Conservation (phyloP, 2,797 vertebrate species). For the Tinamus major region DNA sequence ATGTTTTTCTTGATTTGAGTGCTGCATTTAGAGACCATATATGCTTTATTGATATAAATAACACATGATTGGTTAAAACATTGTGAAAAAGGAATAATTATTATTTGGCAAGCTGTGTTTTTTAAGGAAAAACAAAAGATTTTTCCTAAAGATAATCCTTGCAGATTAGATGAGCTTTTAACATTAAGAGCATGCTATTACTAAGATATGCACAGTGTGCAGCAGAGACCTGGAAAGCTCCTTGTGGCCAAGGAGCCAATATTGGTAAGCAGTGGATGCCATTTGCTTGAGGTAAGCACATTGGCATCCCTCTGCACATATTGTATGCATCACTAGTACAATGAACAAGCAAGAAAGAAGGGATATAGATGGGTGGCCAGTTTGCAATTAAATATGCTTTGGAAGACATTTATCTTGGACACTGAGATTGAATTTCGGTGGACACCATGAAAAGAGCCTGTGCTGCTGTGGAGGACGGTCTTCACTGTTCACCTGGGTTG, state of each 20-base stretch:
- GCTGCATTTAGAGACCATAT: not conserved
- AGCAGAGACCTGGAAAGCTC: constrained; percentile 67
- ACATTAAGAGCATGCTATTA: constrained; percentile 30
- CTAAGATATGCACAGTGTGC: constrained; percentile 27
- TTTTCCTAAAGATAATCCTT: constrained; percentile 57
- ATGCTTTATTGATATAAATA: constrained; percentile 43
- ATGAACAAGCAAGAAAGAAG: not conserved
- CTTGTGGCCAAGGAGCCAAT: constrained; percentile 63
- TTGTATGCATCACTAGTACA: not conserved
- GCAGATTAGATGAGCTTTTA: constrained; percentile 66
- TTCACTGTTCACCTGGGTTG: not conserved
- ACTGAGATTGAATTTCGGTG: not conserved
- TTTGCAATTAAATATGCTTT: not conserved
- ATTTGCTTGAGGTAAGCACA: constrained; percentile 40
- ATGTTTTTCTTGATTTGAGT: constrained; percentile 22
- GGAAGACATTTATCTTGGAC: not conserved
- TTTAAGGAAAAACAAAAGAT: constrained; percentile 56
- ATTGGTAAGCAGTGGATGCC: constrained; percentile 64
- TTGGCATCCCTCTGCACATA: constrained; percentile 26
- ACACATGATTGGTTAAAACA: constrained; percentile 50
- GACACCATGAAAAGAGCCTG: not conserved
- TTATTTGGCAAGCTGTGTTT: constrained; percentile 44
- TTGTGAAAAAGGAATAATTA: constrained; percentile 9
- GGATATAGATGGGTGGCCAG: not conserved
- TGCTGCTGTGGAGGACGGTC: no score